phyloP scores from a whole-genome alignment of 2,113 vertebrate genomes.

The Cercopithecus mona region DNA sequence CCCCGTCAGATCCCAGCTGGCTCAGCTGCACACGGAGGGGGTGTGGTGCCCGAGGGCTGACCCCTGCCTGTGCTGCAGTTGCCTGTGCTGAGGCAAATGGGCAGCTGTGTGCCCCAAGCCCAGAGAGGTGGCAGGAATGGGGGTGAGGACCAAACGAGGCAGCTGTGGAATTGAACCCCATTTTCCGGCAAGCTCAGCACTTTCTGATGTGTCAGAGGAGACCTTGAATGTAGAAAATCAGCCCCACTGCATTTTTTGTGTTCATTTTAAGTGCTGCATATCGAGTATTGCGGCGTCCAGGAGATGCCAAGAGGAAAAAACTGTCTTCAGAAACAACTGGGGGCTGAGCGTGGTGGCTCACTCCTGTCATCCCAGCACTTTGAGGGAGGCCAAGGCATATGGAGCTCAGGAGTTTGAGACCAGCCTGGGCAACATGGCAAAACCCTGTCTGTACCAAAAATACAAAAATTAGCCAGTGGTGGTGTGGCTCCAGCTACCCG shows the following conservation, averaged over 20 bases:
- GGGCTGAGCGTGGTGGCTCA: too few relatives aligned
- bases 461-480: too few relatives aligned
- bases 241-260: accelerated
- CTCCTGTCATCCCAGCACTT: too few relatives aligned
- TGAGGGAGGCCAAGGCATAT: too few relatives aligned
- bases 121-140: background rate
- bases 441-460: too few relatives aligned
- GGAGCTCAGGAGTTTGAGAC: too few relatives aligned
- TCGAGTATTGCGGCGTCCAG: accelerated
- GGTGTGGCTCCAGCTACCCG: too few relatives aligned
- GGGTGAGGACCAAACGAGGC: background rate
- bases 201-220: background rate
- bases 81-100: background rate
- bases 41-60: background rate
- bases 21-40: background rate
- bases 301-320: background rate
- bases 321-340: background rate
- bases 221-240: background rate
- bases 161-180: background rate
- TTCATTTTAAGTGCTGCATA: background rate
- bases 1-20: background rate
- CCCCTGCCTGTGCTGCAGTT: background rate
- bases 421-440: too few relatives aligned
- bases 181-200: background rate
- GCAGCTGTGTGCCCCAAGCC: background rate